A percentile compares a stretch with the other conserved stretches of the same genome.
phyloP scores from a whole-genome alignment of 2,888 invertebrate genomes.

The Trachelus tabidus region DNA sequence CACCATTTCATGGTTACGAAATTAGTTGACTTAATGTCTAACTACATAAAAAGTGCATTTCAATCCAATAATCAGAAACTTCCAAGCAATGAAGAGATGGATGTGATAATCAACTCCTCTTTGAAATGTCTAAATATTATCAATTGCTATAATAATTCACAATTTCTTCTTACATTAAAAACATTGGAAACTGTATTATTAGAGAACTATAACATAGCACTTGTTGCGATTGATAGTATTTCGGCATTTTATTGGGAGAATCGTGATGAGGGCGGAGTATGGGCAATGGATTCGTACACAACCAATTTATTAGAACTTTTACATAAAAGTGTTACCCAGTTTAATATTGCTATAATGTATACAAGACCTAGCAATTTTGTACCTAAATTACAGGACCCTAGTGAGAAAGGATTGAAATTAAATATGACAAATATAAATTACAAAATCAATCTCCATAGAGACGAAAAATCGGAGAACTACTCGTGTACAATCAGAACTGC shows the following conservation, averaged over 20 bases:
- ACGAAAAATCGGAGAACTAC: slow-evolving; percentile 21
- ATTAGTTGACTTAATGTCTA: slow-evolving; percentile 59
- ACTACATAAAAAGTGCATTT: slow-evolving; percentile 46
- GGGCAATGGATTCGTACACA: slow-evolving; percentile 68
- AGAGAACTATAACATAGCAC: slow-evolving; percentile 60
- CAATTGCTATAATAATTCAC: slow-evolving; percentile 61
- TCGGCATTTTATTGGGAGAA: slow-evolving; percentile 69
- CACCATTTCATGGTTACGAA: slow-evolving; percentile 66
- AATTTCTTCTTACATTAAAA: slow-evolving; percentile 57
- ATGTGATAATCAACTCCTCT: slow-evolving; percentile 47
- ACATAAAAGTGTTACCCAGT: slow-evolving; percentile 67
- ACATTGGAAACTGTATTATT: slow-evolving; percentile 63
- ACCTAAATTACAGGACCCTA: slow-evolving; percentile 53
- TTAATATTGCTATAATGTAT: slow-evolving; percentile 68
- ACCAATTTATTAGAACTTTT: slow-evolving; percentile 65
- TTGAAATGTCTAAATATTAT: slow-evolving; percentile 61
- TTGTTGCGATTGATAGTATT: slow-evolving; percentile 68
- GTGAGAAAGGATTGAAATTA: slow-evolving; percentile 49
- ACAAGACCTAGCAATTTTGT: slow-evolving; percentile 69
- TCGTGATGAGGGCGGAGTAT: slow-evolving; percentile 39
- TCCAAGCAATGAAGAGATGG: slow-evolving; percentile 31
- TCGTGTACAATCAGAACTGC: slow-evolving; percentile 27
- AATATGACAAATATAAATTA: slow-evolving; percentile 61
- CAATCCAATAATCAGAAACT: slow-evolving; percentile 19
- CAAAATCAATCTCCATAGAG: slow-evolving; percentile 56